Base-by-base conservation (phyloP, 2,113 vertebrate species). In the Petaurus breviceps region DNA sequence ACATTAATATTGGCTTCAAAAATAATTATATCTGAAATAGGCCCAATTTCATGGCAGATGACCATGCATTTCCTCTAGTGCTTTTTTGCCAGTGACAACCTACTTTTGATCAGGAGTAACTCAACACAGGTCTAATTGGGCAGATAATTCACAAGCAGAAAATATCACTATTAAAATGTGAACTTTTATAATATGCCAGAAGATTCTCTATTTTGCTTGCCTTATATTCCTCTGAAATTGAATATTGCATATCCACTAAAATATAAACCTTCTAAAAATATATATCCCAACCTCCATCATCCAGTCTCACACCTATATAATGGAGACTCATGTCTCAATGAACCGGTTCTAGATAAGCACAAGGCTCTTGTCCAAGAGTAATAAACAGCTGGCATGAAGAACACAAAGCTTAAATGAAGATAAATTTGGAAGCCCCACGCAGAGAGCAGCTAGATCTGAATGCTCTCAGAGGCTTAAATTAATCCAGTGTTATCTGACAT, bases 401-500 rank as follows among this genome's bases (percentile, higher is more conserved):
- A 96, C 90, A 9, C 96, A 95, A 92, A 90, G 93, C 55, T 46
- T 93, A 96, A 97, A 97, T 98, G 95, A 97, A 97, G 97, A 97
- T 94, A 97, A 97, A 97, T 97, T 94, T 97, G 95, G 95, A 97
- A 49, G 28, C 47, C 90, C 47, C 47, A 90, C 28, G 90, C 24
- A 90, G 49, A 51, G 47, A 51, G 31, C 90, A 96, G 68, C 68
- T 53, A 95, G 95, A 92, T 94, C 94, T 93, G 94, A 95, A 96
- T 93, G 93, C 94, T 96, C 95, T 61, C 95, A 93, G 92, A 95
- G 89, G 92, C 94, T 94, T 92, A 95, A 95, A 95, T 98, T 95
- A 96, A 98, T 97, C 95, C 95, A 94, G 95, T 94, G 94, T 97
- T 98, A 97, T 96, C 97, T 97, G 98, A 97, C 94, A 96, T 92